Percentiles rank a stretch among this genome's conserved stretches.
Conservation (phyloP, 2,113 vertebrate genomes). For the Larimichthys crocea region DNA sequence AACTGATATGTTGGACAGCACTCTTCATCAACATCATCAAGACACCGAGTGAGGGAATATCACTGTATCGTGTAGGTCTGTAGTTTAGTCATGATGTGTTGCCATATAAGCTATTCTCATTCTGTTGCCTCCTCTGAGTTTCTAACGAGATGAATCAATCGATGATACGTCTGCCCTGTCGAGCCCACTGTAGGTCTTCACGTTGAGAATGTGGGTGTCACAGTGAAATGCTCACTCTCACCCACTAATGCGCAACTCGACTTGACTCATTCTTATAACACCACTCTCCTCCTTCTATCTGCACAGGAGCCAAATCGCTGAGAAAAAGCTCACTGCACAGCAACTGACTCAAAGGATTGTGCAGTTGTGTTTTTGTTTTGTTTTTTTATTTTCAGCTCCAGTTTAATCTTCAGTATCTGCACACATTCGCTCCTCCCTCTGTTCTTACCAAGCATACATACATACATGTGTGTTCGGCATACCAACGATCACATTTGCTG, state of each 20-base stretch:
- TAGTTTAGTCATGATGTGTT: not conserved
- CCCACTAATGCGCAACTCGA: slow-evolving; percentile 56
- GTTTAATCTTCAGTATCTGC: slow-evolving; percentile 21
- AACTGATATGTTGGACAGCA: no score
- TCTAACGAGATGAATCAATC: slow-evolving; percentile 55
- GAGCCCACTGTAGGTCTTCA: slow-evolving; percentile 59
- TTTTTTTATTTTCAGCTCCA: not conserved
- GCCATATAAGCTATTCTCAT: slow-evolving; percentile 12
- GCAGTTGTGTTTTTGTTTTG: not conserved
- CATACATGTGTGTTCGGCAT: slow-evolving; percentile 38
- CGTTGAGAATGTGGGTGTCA: slow-evolving; percentile 63
- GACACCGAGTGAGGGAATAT: not conserved
- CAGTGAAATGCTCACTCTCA: slow-evolving; percentile 58
- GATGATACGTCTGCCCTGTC: slow-evolving; percentile 37
- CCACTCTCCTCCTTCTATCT: slow-evolving; percentile 45
- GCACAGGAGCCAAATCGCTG: slow-evolving; percentile 18
- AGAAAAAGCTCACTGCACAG: slow-evolving; percentile 18
- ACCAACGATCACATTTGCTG: slow-evolving; percentile 21
- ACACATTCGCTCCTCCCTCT: slow-evolving; percentile 26
- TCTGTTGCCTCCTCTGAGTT: slow-evolving; percentile 46
- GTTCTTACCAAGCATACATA: slow-evolving; percentile 11
- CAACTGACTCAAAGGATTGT: slow-evolving; percentile 30
- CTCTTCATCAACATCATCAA: no score
- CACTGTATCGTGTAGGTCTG: not conserved
- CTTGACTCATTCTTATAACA: slow-evolving; percentile 71